Percentiles rank a stretch among this genome's conserved stretches.
These are phyloP conservation scores for Drosophila anomelani DNA, from an alignment of 2,888 invertebrate genomes.

Conservation along the genomic window DNA sequence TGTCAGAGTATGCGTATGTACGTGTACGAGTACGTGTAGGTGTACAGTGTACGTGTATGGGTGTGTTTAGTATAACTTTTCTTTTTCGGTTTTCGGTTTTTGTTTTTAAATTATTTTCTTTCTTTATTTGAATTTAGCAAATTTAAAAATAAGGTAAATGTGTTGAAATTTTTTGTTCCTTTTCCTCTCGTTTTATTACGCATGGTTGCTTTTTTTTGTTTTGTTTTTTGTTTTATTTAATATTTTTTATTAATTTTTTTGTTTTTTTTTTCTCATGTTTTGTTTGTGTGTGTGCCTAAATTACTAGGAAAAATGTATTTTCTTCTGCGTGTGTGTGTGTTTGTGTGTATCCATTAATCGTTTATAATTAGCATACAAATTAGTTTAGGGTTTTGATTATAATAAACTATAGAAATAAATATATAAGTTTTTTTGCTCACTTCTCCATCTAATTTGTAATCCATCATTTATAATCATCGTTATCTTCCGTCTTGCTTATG, in stretches of 20 bases:
- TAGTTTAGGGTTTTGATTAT: slow-evolving; percentile 65
- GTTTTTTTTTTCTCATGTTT: slow-evolving; percentile 13
- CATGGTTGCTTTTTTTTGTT: neutral
- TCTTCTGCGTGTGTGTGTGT: slow-evolving; percentile 31
- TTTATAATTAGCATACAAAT: slow-evolving; percentile 73
- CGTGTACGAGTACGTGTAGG: slow-evolving; percentile 34
- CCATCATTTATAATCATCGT: neutral
- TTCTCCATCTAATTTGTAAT: slow-evolving; percentile 15
- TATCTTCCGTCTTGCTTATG: slow-evolving; percentile 42
- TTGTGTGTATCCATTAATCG: slow-evolving; percentile 42
- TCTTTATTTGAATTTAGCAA: slow-evolving; percentile 30
- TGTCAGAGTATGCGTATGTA: slow-evolving; percentile 44
- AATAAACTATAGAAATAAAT: slow-evolving; percentile 77
- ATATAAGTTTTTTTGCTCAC: slow-evolving; percentile 46
- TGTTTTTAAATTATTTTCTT: slow-evolving; percentile 1
- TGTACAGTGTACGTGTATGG: slow-evolving; percentile 9
- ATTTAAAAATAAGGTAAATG: slow-evolving; percentile 43
- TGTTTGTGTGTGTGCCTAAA: slow-evolving; percentile 56
- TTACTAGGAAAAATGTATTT: slow-evolving; percentile 68
- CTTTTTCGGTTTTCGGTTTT: neutral
- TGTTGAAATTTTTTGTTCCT: slow-evolving; percentile 32
- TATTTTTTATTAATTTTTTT: slow-evolving; percentile 18
- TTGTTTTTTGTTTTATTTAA: slow-evolving; percentile 6
- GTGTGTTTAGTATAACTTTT: slow-evolving; percentile 24
- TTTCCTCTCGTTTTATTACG: slow-evolving; percentile 14